Evolutionary conservation across 2,888 invertebrate species (phyloP).

Genomic region (Ypsolopha sequella): DNA sequence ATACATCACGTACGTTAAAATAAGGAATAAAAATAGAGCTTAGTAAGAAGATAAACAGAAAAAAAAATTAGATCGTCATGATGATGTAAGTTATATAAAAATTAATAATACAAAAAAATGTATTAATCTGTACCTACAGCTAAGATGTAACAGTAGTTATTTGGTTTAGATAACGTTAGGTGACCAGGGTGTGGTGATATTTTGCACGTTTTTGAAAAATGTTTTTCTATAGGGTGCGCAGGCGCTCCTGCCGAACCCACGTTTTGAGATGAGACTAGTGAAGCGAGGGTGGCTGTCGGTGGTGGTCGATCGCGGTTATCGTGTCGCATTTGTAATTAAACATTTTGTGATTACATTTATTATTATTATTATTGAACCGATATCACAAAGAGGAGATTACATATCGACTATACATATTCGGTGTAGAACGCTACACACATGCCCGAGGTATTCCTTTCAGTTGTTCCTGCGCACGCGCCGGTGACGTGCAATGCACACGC

Average conservation of each 20-base stretch:
- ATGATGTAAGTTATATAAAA: slow-evolving; percentile 54
- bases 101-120: slow-evolving; percentile 49
- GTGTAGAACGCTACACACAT: slow-evolving; percentile 57
- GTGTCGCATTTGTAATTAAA: slow-evolving; percentile 51
- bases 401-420: slow-evolving; percentile 48
- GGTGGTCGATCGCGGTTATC: slow-evolving; percentile 28
- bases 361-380: slow-evolving; percentile 11
- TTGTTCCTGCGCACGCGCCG: slow-evolving; percentile 12
- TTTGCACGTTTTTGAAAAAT: slow-evolving; percentile 69
- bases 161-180: slow-evolving; percentile 68
- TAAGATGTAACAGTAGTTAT: slow-evolving; percentile 61
- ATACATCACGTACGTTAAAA: slow-evolving; percentile 61
- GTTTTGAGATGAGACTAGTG: slow-evolving; percentile 40
- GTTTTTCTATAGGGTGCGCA: slow-evolving; percentile 62
- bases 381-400: slow-evolving; percentile 57
- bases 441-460: slow-evolving; percentile 4
- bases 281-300: slow-evolving; percentile 24
- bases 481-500: slow-evolving; percentile 1
- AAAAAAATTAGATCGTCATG: slow-evolving; percentile 53
- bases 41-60: slow-evolving; percentile 63
- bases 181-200: slow-evolving; percentile 71
- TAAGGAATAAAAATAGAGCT: slow-evolving; percentile 64
- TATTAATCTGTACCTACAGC: slow-evolving; percentile 54
- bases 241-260: slow-evolving; percentile 34
- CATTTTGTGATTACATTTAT: slow-evolving; percentile 26